Conservation (phyloP, 2,888 invertebrate genomes). For the Elmis aenea region DNA sequence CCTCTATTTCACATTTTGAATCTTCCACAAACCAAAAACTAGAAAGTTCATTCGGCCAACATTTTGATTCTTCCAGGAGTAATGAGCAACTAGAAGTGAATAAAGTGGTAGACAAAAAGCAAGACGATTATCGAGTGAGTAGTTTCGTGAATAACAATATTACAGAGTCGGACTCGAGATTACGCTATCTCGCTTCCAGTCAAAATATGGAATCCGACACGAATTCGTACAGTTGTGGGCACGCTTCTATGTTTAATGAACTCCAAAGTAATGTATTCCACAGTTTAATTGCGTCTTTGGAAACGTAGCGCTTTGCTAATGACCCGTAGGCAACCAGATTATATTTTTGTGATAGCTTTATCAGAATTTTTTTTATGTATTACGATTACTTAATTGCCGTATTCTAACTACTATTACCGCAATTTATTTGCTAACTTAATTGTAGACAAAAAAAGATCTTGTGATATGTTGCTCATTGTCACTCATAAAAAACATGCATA, state of each 20-base stretch:
- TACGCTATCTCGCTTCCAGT: slow-evolving; percentile 22
- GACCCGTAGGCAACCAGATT: slow-evolving; percentile 13
- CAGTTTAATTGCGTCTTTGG: slow-evolving; percentile 55
- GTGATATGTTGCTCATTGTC: no score
- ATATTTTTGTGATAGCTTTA: slow-evolving; percentile 26
- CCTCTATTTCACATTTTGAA: slow-evolving; percentile 15
- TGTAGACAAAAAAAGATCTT: no score
- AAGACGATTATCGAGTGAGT: slow-evolving; percentile 27
- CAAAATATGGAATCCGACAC: slow-evolving; percentile 25
- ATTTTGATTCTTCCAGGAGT: slow-evolving; percentile 12
- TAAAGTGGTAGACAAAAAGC: slow-evolving; percentile 14
- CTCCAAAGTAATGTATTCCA: slow-evolving; percentile 56
- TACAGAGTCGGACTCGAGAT: slow-evolving; percentile 23
- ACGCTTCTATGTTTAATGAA: slow-evolving; percentile 61
- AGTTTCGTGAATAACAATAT: slow-evolving; percentile 37
- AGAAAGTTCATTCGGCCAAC: slow-evolving; percentile 14
- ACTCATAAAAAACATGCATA: no score
- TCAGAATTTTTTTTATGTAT: no score
- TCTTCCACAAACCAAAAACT: slow-evolving; percentile 5
- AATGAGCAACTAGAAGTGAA: slow-evolving; percentile 12
- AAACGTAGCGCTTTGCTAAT: slow-evolving; percentile 45
- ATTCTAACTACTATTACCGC: no score
- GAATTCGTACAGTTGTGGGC: slow-evolving; percentile 54
- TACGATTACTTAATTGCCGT: no score
- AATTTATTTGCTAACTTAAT: no score